Evolutionary conservation across 64 coral and sea anemone species (phyloP).

Genomic region (Platygyra sinensis): DNA sequence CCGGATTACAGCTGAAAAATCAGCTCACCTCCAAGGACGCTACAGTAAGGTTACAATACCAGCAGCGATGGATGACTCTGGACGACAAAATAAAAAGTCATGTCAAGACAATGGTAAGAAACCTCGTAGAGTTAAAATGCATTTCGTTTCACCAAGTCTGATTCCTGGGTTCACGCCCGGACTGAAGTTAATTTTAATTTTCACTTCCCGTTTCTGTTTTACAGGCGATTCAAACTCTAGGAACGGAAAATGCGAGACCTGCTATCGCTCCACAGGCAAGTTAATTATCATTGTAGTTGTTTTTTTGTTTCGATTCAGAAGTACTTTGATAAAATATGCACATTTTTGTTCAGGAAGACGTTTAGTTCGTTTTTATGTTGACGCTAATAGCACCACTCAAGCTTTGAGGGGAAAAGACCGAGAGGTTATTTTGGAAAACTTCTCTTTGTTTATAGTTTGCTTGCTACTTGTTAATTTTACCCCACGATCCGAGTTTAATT

Average conservation of each 20-base stretch:
- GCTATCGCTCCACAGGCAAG: slow-evolving; percentile 91
- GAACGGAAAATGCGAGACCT: slow-evolving; percentile 87
- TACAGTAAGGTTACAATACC: slow-evolving; percentile 63
- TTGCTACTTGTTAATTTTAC: too few species aligned
- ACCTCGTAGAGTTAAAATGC: background rate
- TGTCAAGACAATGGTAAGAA: slow-evolving; percentile 73
- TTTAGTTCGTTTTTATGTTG: too few species aligned
- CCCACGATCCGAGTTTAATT: too few species aligned
- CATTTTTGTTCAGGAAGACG: too few species aligned
- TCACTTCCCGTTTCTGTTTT: background rate
- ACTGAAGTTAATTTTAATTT: background rate
- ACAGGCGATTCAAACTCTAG: slow-evolving; percentile 80
- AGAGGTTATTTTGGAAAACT: too few species aligned
- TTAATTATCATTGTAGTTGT: too few species aligned
- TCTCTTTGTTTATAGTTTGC: too few species aligned
- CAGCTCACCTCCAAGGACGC: slow-evolving; percentile 93
- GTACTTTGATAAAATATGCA: too few species aligned
- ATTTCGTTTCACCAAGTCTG: background rate
- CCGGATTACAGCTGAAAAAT: slow-evolving; percentile 92
- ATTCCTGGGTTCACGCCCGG: background rate
- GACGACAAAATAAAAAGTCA: slow-evolving; percentile 62
- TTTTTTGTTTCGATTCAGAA: too few species aligned
- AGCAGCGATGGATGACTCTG: slow-evolving; percentile 82
- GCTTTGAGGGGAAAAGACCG: too few species aligned
- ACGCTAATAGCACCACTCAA: too few species aligned